These are phyloP conservation scores for Dione juno DNA, from an alignment of 2,888 invertebrate species.

Conservation along the genomic window DNA sequence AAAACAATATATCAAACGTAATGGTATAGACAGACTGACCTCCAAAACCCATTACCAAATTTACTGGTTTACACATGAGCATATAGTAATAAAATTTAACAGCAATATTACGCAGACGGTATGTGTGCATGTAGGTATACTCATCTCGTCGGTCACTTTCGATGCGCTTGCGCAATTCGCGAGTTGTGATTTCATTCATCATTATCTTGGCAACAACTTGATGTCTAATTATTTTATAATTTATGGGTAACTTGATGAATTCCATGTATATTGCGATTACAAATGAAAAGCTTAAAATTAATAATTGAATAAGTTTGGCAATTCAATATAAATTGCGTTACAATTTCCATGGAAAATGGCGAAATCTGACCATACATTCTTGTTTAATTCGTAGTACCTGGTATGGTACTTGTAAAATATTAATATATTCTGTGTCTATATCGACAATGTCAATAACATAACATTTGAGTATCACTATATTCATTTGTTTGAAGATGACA, in stretches of 20 bases:
- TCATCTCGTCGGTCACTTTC: constrained; percentile 65
- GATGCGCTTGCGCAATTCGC: constrained; percentile 55
- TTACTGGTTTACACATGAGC: constrained; percentile 13
- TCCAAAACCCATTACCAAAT: constrained; percentile 25
- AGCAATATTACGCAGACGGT: constrained; percentile 53
- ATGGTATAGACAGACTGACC: constrained; percentile 11
- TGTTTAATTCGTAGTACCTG: background rate
- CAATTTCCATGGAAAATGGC: background rate
- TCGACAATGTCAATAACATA: constrained; percentile 11
- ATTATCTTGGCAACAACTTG: constrained; percentile 7
- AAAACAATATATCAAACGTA: constrained; percentile 1
- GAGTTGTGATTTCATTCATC: constrained; percentile 39
- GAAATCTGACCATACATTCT: background rate
- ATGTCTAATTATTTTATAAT: constrained; percentile 5
- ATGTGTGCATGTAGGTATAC: constrained; percentile 40
- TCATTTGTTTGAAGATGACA: constrained; percentile 20
- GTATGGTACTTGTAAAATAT: background rate
- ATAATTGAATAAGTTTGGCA: background rate
- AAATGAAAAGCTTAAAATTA: constrained; percentile 5
- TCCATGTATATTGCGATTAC: background rate
- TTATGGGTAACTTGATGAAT: constrained; percentile 1
- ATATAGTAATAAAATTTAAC: constrained; percentile 34
- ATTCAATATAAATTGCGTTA: no score
- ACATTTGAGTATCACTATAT: constrained; percentile 21
- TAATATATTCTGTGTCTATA: background rate